Evolutionary conservation across 1,140 invertebrate genomes (phyloP).

Genomic region (Babylonia areolata): DNA sequence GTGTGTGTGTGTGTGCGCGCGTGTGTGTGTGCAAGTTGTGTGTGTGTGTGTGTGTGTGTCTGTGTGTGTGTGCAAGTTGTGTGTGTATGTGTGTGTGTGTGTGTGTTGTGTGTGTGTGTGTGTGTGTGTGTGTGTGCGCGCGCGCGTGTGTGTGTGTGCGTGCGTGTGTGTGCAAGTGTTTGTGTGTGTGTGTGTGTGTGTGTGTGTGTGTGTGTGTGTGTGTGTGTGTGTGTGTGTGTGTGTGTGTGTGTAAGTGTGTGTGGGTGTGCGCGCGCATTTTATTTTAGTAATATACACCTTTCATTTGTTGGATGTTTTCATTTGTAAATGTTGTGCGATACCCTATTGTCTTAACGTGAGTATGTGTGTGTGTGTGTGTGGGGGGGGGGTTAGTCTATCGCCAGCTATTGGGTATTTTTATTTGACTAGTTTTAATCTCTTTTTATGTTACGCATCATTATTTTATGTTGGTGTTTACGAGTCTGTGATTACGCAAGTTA

Average conservation of each 20-base stretch:
- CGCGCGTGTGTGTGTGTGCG: neutral
- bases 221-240: conserved; percentile 13
- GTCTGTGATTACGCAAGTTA: no score
- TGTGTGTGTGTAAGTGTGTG: neutral
- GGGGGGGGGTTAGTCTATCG: no score
- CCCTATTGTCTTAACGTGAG: no score
- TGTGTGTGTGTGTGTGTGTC: conserved; percentile 31
- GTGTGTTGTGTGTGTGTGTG: conserved; percentile 17
- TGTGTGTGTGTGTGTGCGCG: conserved; percentile 7
- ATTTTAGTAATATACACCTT: no score
- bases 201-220: conserved; percentile 8
- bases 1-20: neutral
- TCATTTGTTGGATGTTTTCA: no score
- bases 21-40: neutral
- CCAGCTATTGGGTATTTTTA: no score
- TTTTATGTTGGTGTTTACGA: no score
- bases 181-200: neutral
- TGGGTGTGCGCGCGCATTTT: neutral
- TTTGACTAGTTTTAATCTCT: no score
- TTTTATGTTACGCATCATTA: no score
- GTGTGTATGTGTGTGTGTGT: conserved; percentile 22
- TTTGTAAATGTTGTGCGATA: no score
- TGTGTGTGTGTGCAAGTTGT: conserved; percentile 16
- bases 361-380: no score
- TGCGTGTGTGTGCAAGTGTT: neutral